Conservation (phyloP, 2,888 invertebrate species). For the Cremastinae sp. region DNA sequence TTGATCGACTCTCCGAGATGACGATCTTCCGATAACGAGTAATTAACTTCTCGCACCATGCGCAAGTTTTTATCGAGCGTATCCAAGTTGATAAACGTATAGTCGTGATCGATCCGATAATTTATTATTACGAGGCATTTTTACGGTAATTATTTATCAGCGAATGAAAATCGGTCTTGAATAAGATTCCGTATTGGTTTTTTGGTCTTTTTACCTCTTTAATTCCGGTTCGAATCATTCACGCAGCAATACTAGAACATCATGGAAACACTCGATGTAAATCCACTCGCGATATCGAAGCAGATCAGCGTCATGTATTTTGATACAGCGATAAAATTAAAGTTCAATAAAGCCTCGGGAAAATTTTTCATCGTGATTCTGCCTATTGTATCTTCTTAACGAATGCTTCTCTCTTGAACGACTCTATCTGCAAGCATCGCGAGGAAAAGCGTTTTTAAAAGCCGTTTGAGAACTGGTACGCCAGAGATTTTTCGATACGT, state of each 20-base stretch:
- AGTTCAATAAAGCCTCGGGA: conserved; percentile 16
- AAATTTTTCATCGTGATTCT: conserved; percentile 6
- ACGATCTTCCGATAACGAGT: conserved; percentile 43
- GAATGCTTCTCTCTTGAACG: not conserved
- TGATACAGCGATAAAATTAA: conserved; percentile 43
- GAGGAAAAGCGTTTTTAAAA: not conserved
- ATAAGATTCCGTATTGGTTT: not conserved
- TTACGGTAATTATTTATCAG: conserved; percentile 27
- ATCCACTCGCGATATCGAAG: conserved; percentile 6
- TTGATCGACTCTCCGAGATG: conserved; percentile 21
- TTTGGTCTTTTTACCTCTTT: conserved; percentile 1
- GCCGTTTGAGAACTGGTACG: not conserved
- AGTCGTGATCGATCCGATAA: not conserved
- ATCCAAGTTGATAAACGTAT: conserved; percentile 4
- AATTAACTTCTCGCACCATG: conserved; percentile 54
- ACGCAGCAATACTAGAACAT: too few species aligned
- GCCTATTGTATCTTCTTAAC: not conserved
- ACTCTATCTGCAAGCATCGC: not conserved
- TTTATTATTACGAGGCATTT: conserved; percentile 18
- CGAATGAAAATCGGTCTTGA: not conserved
- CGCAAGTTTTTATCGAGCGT: conserved; percentile 24
- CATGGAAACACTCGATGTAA: too few species aligned
- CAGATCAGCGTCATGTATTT: conserved; percentile 41
- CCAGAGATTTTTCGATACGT: not conserved
- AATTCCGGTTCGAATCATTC: conserved; percentile 21